phyloP scores from a whole-genome alignment of 2,888 invertebrate genomes.

The Sisyra nigra region DNA sequence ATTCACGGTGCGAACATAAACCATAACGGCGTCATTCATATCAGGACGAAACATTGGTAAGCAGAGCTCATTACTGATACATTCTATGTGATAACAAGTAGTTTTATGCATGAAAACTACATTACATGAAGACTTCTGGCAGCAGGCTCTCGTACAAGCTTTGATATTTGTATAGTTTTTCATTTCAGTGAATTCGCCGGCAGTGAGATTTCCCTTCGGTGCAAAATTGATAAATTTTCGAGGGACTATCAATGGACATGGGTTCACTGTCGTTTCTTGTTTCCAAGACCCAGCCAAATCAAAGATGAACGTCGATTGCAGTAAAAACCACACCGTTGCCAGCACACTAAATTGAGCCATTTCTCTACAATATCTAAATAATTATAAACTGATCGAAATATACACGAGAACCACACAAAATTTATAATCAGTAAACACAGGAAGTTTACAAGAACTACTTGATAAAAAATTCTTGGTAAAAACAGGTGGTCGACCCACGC shows the following conservation, averaged over 20 bases:
- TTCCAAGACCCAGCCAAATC: background rate
- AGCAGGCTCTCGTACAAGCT: conserved; percentile 51
- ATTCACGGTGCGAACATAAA: conserved; percentile 54
- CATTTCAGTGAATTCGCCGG: conserved; percentile 41
- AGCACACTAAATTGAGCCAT: too few species aligned
- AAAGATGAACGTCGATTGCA: too few species aligned
- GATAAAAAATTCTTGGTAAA: too few species aligned
- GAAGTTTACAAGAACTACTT: too few species aligned
- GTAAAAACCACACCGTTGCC: too few species aligned
- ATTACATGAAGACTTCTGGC: conserved; percentile 51
- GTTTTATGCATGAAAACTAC: conserved; percentile 61
- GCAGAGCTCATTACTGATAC: conserved; percentile 53
- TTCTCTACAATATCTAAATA: too few species aligned
- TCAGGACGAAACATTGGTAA: conserved; percentile 45
- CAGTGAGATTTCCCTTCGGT: conserved; percentile 5
- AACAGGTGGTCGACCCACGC: too few species aligned
- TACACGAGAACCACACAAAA: too few species aligned
- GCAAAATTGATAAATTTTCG: conserved; percentile 6
- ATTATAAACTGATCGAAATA: too few species aligned
- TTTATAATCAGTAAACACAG: too few species aligned
- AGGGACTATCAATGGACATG: conserved; percentile 5
- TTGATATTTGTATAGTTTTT: conserved; percentile 34
- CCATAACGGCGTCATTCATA: conserved; percentile 25
- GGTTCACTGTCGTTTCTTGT: background rate
- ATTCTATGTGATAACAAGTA: conserved; percentile 63